These are phyloP conservation scores for Ornithoptera priamus DNA, from an alignment of 2,888 invertebrate genomes.

Conservation along the genomic window DNA sequence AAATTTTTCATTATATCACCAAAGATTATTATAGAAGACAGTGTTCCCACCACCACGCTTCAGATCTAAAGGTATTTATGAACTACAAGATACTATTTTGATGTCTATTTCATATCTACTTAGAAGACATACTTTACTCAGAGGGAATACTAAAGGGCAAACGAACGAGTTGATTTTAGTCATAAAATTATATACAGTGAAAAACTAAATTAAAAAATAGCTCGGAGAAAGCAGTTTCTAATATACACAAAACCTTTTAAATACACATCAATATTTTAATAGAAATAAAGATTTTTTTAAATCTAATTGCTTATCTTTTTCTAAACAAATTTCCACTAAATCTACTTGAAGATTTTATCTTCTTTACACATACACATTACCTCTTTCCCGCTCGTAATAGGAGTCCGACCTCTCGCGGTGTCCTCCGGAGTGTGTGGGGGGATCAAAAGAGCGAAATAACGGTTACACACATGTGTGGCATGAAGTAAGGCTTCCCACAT, in stretches of 20 bases:
- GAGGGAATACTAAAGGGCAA: not conserved
- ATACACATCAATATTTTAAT: no score
- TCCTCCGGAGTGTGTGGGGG: slow-evolving; percentile 66
- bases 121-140: not conserved
- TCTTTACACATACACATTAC: slow-evolving; percentile 64
- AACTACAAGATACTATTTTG: no score
- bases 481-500: not conserved
- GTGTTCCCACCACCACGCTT: no score
- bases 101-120: no score
- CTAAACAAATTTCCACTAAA: not conserved
- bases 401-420: slow-evolving; percentile 75
- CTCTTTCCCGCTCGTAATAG: slow-evolving; percentile 87
- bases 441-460: slow-evolving; percentile 53
- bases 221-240: not conserved
- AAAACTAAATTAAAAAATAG: not conserved
- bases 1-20: no score
- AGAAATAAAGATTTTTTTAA: no score
- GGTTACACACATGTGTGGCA: slow-evolving; percentile 43
- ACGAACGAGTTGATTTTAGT: not conserved
- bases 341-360: not conserved
- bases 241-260: no score
- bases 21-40: no score
- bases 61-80: no score
- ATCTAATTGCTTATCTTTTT: no score
- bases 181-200: not conserved